Evolutionary conservation across 2,888 invertebrate genomes (phyloP), one percentile per base, ranked within the genome.

Genomic region (Ptychoptera albimana): DNA sequence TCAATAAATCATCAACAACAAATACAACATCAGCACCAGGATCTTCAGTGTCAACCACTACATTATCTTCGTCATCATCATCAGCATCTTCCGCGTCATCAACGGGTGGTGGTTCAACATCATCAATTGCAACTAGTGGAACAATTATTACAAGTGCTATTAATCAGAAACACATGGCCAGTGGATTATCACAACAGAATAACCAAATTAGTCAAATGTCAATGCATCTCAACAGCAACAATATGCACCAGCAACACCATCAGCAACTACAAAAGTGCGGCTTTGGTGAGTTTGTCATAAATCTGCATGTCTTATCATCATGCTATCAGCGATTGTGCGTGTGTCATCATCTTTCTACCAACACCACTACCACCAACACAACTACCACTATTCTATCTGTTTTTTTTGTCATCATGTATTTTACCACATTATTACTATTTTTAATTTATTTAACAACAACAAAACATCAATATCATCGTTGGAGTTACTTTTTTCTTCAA

Each of bases 201-300:
- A 34, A 11, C 34, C 34, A 34, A 34, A n/a, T 12, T n/a, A 34
- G 8, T 34, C 34, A 3, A 34, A 34, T n/a, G 11, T 34, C 12
- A 34, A 34, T 34, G 34, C 34, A 34, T 42, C 45, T 38, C 42
- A 39, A 36, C 42, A 39, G 42, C 45, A 42, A 41, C 45, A 42
- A 38, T 37, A 39, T n/a, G n/a, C n/a, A n/a, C 29, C 45, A 41
- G 42, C 45, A 45, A 12, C 42, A 42, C 29, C 37, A 45, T n/a
- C 45, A 45, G 32, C 45, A 45, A 34, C 45, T 41, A 30, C 45
- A 45, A 39, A 37, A 39, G 35, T 42, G 41, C 23, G 42, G 42
- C 16, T 42, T 42, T 42, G 42, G 42, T 42, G 42, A 42, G 42
- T 45, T 42, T 14, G 32, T 34, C 12, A 11, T n/a, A 34, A 34